phyloP scores from a whole-genome alignment of 2,797 vertebrate genomes.

The Apodemus agrarius region DNA sequence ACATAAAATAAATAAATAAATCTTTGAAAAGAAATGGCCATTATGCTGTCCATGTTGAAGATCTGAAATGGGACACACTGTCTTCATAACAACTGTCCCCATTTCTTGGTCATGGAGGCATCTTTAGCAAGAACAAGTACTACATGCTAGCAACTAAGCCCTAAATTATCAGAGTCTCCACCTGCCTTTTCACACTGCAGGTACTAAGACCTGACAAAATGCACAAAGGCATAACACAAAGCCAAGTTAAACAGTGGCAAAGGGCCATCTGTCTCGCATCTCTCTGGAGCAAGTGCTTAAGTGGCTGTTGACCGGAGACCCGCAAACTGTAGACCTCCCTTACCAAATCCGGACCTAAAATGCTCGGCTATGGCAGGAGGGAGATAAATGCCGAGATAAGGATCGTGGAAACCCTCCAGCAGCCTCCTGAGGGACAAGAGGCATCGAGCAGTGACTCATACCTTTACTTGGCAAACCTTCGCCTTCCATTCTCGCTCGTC shows the following conservation, averaged over 20 bases:
- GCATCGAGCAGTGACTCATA: not conserved
- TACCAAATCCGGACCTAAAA: not conserved
- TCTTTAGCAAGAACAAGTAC: not conserved
- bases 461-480: slow-evolving; percentile 3
- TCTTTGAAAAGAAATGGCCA: not conserved
- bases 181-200: not conserved
- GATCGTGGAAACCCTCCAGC: not conserved
- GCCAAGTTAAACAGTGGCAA: not conserved
- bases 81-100: not conserved
- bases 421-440: not conserved
- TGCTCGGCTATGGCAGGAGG: not conserved
- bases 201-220: not conserved
- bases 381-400: not conserved
- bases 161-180: not conserved
- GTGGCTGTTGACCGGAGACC: not conserved
- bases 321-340: not conserved
- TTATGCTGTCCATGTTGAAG: not conserved
- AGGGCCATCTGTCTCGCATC: not conserved
- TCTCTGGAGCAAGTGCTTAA: not conserved
- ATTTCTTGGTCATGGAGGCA: not conserved
- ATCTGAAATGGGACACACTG: not conserved
- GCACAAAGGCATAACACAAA: not conserved
- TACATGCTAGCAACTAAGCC: not conserved
- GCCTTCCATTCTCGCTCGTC: not conserved
- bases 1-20: too few species aligned